These are phyloP conservation scores for Osmoderma eremita DNA, from an alignment of 2,888 invertebrate genomes.

Conservation along the genomic window DNA sequence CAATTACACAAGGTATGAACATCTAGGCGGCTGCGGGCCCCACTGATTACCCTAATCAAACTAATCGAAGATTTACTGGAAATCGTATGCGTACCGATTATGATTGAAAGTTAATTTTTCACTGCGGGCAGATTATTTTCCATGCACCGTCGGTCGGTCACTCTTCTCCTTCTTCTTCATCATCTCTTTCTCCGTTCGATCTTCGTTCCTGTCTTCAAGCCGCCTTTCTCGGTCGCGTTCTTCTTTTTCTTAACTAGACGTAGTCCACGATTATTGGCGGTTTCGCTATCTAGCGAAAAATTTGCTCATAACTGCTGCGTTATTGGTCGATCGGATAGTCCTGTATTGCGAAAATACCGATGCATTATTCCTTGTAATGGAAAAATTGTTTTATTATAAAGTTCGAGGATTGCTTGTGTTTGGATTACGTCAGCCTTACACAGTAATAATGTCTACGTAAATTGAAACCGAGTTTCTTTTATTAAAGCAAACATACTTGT, in stretches of 20 bases:
- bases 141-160: slow-evolving; percentile 31
- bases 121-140: slow-evolving; percentile 51
- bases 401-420: slow-evolving; percentile 10
- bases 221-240: slow-evolving; percentile 6
- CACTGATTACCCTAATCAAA: slow-evolving; percentile 57
- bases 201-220: background rate
- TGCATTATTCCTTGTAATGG: slow-evolving; percentile 7
- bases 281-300: slow-evolving; percentile 30
- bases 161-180: background rate
- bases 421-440: slow-evolving; percentile 2
- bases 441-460: background rate
- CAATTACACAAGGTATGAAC: slow-evolving; percentile 50
- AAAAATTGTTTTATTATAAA: slow-evolving; percentile 23
- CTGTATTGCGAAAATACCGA: slow-evolving; percentile 13
- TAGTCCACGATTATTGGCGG: slow-evolving; percentile 28
- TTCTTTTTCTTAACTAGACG: slow-evolving; percentile 1
- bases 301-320: slow-evolving; percentile 18
- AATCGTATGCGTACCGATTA: slow-evolving; percentile 52
- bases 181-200: slow-evolving; percentile 13
- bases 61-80: slow-evolving; percentile 57
- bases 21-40: slow-evolving; percentile 49
- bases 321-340: slow-evolving; percentile 17
- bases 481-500: too few species aligned
- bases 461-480: slow-evolving; percentile 1
- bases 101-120: slow-evolving; percentile 57